A percentile compares a stretch with the other conserved stretches of the same genome.
Conservation (phyloP, 2,888 invertebrate genomes). For the Melieria omissa region DNA sequence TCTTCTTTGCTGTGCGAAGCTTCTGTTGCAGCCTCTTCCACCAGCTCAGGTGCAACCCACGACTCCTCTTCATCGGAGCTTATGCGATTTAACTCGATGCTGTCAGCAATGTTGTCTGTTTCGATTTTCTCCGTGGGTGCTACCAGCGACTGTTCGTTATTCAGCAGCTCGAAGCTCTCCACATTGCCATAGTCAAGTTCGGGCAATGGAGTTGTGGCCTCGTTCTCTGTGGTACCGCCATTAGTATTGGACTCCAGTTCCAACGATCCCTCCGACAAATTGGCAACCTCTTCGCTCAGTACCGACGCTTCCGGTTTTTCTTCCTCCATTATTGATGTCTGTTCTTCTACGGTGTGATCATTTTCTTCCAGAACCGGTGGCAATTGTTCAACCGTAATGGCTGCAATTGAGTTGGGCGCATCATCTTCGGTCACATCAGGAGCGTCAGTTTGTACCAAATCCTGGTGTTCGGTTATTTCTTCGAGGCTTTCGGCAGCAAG, state of each 20-base stretch:
- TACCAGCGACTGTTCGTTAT: not conserved
- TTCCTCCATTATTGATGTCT: not conserved
- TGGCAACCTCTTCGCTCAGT: constrained; percentile 9
- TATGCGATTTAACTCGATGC: not conserved
- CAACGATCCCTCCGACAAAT: constrained; percentile 15
- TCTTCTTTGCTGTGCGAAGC: not conserved
- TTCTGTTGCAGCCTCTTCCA: not conserved
- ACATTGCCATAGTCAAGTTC: constrained; percentile 45
- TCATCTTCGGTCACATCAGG: constrained; percentile 55
- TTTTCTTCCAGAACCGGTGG: not conserved
- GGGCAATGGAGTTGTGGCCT: constrained; percentile 15
- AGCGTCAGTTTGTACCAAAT: constrained; percentile 44
- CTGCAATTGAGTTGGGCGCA: not conserved
- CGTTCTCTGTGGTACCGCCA: not conserved
- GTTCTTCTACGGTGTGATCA: not conserved
- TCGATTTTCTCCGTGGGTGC: constrained; percentile 46
- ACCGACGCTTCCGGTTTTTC: not conserved
- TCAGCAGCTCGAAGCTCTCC: constrained; percentile 42
- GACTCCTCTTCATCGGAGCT: constrained; percentile 16
- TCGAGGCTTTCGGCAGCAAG: not conserved
- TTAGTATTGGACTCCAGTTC: not conserved
- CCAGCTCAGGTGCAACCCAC: not conserved
- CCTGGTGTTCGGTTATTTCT: constrained; percentile 35
- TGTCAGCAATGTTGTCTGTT: constrained; percentile 28
- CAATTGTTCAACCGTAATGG: not conserved